Base-by-base conservation (phyloP, 2,113 vertebrate genomes). In the Synchiropus splendidus region DNA sequence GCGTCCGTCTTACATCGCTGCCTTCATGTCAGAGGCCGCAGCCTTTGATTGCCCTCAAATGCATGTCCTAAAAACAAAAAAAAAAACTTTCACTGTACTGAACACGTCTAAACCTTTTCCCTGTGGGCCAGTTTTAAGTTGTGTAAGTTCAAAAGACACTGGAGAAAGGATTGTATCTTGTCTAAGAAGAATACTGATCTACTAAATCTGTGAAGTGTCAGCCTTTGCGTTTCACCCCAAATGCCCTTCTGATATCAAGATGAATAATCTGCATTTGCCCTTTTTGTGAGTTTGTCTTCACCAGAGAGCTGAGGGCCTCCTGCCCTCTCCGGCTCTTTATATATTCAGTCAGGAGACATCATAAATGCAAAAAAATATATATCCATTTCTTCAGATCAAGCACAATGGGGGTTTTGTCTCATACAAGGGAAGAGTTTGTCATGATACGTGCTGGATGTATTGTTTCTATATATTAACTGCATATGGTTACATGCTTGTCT, bases 401-500 rank as follows among this genome's bases (percentile, higher is more conserved):
- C 57, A 75, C 71, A 54, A 68, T 69, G 64, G 81, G 83, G 82
- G 79, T 74, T 79, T 84, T 85, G 81, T 85, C 82, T 87, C 82
- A 86, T 87, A 85, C 84, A 60, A 83, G 78, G 83, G 77, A 81
- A 79, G 72, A 81, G 58, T 73, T 78, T 84, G 80, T 84, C 84
- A 84, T 87, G 84, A 81, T 78, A 72, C 63, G 78, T 82, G 81
- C 82, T 85, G 77, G 75, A 77, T 86, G 83, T 86, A 74, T 76
- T 75, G 71, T 81, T 75, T 79, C 61, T 72, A 74, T 77, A 70
- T 81, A 64, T 82, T 68, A 80, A 83, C 68, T 86, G 83, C 83
- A 80, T 83, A 79, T 83, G 79, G 73, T 80, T 73, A 80, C 80
- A 59, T 87, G 85, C 84, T 85, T 86, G 82, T 82, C 77, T 80